Evolutionary conservation across 1,140 invertebrate species (phyloP).

Genomic region (Nephila pilipes): DNA sequence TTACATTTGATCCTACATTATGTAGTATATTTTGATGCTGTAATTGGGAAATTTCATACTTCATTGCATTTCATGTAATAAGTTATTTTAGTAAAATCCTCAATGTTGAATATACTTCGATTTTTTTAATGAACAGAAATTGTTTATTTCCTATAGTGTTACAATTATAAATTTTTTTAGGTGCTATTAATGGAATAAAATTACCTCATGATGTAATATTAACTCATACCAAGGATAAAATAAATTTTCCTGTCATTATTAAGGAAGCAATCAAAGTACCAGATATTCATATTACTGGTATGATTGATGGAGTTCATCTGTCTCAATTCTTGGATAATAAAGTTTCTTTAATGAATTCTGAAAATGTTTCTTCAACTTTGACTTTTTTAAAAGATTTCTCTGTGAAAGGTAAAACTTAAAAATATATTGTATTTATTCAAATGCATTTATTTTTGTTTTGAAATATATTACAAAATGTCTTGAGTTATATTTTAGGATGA

Average conservation of each 20-base stretch:
- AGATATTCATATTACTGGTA: neutral
- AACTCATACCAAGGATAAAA: neutral
- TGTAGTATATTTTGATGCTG: too few relatives aligned
- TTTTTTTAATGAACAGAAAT: too few relatives aligned
- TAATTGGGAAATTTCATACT: too few relatives aligned
- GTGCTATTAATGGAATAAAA: constrained; percentile 16
- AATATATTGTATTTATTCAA: neutral
- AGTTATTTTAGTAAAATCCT: too few relatives aligned
- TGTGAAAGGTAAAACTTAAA: neutral
- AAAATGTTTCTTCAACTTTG: constrained; percentile 14
- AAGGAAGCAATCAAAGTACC: neutral
- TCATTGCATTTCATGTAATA: too few relatives aligned
- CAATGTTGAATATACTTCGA: too few relatives aligned
- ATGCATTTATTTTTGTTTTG: too few relatives aligned
- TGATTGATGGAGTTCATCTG: neutral
- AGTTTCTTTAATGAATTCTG: neutral
- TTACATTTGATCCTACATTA: too few relatives aligned
- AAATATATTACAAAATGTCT: too few relatives aligned
- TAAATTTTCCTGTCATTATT: neutral
- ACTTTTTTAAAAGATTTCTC: neutral
- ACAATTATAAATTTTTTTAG: constrained; percentile 28
- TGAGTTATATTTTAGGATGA: too few relatives aligned
- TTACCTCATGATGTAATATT: constrained; percentile 42
- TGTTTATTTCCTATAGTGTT: too few relatives aligned
- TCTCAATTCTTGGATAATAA: neutral